Evolutionary conservation across 2,113 vertebrate genomes (phyloP).

Genomic region (Tinamus guttatus): DNA sequence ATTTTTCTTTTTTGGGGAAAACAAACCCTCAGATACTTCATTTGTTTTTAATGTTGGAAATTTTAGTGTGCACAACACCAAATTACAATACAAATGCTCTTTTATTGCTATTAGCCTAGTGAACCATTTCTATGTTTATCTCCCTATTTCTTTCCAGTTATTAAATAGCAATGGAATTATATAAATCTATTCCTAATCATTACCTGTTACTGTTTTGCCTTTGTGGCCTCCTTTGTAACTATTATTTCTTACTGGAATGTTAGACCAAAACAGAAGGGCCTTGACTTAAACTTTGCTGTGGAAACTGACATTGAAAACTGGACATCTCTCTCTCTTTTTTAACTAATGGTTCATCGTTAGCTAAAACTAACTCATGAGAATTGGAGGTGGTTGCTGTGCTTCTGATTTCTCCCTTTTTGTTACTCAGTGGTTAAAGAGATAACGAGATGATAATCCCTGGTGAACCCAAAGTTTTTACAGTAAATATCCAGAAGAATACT

Average conservation of each 20-base stretch:
- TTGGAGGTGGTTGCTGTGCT: neutral
- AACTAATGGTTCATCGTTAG: neutral
- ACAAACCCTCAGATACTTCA: neutral
- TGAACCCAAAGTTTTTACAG: neutral
- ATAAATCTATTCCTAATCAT: neutral
- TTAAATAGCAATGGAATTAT: neutral
- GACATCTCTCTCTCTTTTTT: neutral
- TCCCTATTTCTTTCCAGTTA: neutral
- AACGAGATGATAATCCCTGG: neutral
- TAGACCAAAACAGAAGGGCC: neutral
- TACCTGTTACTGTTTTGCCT: neutral
- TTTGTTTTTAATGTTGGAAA: neutral
- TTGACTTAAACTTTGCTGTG: neutral
- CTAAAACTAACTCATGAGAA: neutral
- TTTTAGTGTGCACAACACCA: neutral
- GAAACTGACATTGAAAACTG: neutral
- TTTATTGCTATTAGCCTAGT: neutral
- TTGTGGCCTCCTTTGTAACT: neutral
- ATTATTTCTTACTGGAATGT: neutral
- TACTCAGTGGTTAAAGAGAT: neutral
- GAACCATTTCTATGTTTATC: neutral
- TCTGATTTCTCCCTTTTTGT: neutral
- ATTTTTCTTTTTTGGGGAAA: neutral
- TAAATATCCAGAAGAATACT: neutral
- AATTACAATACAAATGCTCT: neutral